Evolutionary conservation across 53 echinoderm and acorn worm species (phyloP).

Genomic region (Hippasteria phrygiana): DNA sequence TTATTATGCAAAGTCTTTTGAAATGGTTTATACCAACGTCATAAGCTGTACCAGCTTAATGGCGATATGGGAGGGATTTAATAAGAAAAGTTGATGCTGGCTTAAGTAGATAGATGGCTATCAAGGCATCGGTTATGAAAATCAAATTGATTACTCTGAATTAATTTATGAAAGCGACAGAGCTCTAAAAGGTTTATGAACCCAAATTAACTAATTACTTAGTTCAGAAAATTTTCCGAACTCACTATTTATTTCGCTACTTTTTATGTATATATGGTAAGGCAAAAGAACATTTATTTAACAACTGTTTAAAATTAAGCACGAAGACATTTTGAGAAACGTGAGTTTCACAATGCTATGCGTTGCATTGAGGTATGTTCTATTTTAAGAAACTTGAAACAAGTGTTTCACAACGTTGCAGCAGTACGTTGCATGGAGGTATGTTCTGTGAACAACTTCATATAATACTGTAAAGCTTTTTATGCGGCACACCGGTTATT

Average conservation of each 20-base stretch:
- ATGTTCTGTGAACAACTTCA: constrained; percentile 57
- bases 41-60: too few species aligned
- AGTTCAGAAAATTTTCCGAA: background rate
- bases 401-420: constrained; percentile 49
- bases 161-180: too few species aligned
- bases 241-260: background rate
- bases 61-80: too few species aligned
- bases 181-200: too few species aligned
- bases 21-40: too few species aligned
- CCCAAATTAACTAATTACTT: background rate
- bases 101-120: background rate
- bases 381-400: constrained; percentile 57
- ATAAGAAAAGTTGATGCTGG: background rate
- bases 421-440: constrained; percentile 44
- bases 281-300: background rate
- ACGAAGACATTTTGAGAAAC: constrained; percentile 53
- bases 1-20: too few species aligned
- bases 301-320: background rate
- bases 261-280: constrained; percentile 21
- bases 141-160: too few species aligned
- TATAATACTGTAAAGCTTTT: background rate
- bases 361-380: constrained; percentile 52
- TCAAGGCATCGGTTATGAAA: background rate
- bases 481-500: background rate
- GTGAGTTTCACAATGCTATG: constrained; percentile 46